Conservation (phyloP, 2,797 vertebrate species). For the Scyliorhinus canicula region DNA sequence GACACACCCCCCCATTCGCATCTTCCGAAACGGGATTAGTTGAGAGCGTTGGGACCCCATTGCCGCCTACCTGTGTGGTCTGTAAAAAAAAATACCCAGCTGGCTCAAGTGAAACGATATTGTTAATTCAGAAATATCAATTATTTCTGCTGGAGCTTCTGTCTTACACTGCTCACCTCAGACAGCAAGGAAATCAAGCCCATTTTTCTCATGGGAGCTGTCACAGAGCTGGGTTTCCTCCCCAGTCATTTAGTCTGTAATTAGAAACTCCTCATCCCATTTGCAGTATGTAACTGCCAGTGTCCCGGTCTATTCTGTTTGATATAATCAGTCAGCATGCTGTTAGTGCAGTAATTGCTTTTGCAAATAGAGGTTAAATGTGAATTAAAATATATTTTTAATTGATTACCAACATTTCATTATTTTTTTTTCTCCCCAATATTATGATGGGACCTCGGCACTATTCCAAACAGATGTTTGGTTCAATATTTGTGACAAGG, state of each 20-base stretch:
- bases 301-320: not conserved
- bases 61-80: not conserved
- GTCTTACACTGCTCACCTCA: conserved; percentile 9
- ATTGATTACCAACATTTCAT: conserved; percentile 38
- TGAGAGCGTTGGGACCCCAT: not conserved
- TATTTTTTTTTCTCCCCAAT: conserved; percentile 18
- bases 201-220: conserved; percentile 19
- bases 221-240: conserved; percentile 22
- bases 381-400: conserved; percentile 36
- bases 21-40: not conserved
- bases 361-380: conserved; percentile 39
- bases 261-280: conserved; percentile 32
- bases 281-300: not conserved
- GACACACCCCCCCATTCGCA: not conserved
- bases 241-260: conserved; percentile 33
- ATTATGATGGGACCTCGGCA: not conserved
- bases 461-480: conserved; percentile 20
- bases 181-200: conserved; percentile 22
- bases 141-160: conserved; percentile 3
- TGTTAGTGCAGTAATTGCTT: conserved; percentile 31
- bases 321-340: conserved; percentile 23
- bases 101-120: not conserved
- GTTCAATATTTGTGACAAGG: not conserved
- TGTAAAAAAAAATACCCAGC: not conserved
- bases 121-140: conserved; percentile 28